phyloP scores from a whole-genome alignment of 2,113 vertebrate species.

The Lota lota region DNA sequence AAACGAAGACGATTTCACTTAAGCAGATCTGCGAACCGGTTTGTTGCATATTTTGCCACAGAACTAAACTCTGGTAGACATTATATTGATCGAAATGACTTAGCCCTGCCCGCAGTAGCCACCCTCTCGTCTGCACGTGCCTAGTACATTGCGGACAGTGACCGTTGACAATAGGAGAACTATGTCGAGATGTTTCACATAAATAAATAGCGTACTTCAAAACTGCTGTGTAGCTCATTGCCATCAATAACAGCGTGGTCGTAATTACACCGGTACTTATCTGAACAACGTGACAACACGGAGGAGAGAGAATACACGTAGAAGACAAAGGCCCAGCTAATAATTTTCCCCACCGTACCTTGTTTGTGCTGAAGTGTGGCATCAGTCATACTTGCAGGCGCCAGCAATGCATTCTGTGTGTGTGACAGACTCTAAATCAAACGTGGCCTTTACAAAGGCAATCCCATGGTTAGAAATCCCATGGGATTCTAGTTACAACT shows the following conservation, averaged over 20 bases:
- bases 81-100: too few relatives aligned
- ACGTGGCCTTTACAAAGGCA: constrained; percentile 29
- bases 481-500: too few relatives aligned
- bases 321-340: constrained; percentile 32
- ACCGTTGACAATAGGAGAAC: too few relatives aligned
- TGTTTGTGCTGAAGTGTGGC: constrained; percentile 55
- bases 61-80: too few relatives aligned
- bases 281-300: constrained; percentile 30
- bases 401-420: constrained; percentile 42
- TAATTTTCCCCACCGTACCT: constrained; percentile 53
- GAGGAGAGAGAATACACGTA: not conserved
- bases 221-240: constrained; percentile 8
- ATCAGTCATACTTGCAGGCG: constrained; percentile 37
- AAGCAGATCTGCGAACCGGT: too few relatives aligned
- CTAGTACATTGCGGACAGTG: too few relatives aligned
- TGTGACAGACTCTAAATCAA: constrained; percentile 61
- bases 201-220: constrained; percentile 11
- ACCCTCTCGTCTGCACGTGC: too few relatives aligned
- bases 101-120: too few relatives aligned
- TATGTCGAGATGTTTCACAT: too few relatives aligned
- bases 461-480: too few relatives aligned
- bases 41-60: too few relatives aligned
- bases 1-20: too few relatives aligned
- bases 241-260: constrained; percentile 29
- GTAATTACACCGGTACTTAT: constrained; percentile 43